Base-by-base conservation (phyloP, 2,888 invertebrate genomes). In the Dione vanillae region DNA sequence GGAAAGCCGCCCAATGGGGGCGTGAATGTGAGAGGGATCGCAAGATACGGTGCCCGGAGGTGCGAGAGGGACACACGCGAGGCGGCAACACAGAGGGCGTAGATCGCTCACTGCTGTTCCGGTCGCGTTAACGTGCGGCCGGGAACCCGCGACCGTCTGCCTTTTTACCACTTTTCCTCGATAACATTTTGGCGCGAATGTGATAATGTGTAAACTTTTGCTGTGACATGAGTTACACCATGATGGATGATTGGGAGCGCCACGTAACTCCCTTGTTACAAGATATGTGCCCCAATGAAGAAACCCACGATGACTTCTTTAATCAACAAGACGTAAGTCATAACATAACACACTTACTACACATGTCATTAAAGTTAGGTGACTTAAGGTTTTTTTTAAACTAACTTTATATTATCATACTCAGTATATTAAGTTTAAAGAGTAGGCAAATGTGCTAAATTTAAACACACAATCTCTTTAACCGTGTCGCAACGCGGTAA, bases 161-260 rank as follows among this genome's bases (percentile, higher is more conserved):
- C 61, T 45, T 59, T 41, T 61, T 27, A 61, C n/a, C 61, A 61
- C 61, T 61, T 61, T 45, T 61, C 61, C 40, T 56, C 61, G 45
- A 45, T 61, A 61, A 45, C 45, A 45, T 92, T 92, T 91, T 91
- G 92, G 92, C 92, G 92, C 92, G 90, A 90, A 92, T 82, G 88
- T 87, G 87, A 80, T 84, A 82, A 77, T 83, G 85, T 81, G 90
- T 90, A 89, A 86, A 87, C 79, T 82, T 83, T 80, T 85, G 82
- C 83, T 51, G 69, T 68, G 67, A 61, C 59, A 75, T 71, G 75
- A 75, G 74, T 69, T 72, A 67, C 74, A 75, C 83, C 81, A 89
- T 84, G 84, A 93, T 94, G 93, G 94, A 94, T 89, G 94, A 94
- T 85, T 94, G 94, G 94, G 94, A 94, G 86, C 91, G 94, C 78